phyloP scores from a whole-genome alignment of 37 sponge, comb jelly and placozoan genomes.

The Geodia barretti region DNA sequence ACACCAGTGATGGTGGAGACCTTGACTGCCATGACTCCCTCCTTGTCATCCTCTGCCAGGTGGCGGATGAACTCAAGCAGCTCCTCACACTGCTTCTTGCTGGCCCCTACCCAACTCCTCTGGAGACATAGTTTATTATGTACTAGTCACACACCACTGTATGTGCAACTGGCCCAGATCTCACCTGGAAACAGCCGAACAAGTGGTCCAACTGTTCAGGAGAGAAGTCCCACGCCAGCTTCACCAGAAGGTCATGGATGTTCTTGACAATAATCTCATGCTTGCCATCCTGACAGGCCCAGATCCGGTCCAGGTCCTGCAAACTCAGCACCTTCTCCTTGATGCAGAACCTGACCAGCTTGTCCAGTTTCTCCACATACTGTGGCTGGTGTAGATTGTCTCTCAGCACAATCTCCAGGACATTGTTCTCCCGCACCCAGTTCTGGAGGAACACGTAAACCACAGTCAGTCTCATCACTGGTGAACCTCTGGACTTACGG shows the following conservation, averaged over 20 bases:
- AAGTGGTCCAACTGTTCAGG: conserved; percentile 93
- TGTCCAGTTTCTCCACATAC: conserved; percentile 97
- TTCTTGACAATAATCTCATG: conserved; percentile 99
- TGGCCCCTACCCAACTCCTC: conserved; percentile 91
- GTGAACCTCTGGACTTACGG: conserved; percentile 58
- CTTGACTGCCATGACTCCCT: conserved; percentile 95
- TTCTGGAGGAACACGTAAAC: conserved; percentile 5
- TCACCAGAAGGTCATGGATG: conserved; percentile 92
- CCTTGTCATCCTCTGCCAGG: conserved; percentile 98
- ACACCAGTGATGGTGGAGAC: conserved; percentile 19
- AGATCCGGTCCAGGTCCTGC: conserved; percentile 87
- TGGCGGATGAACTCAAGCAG: conserved; percentile 95
- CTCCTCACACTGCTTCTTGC: conserved; percentile 89
- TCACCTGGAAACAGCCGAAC: conserved; percentile 92
- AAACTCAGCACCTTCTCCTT: conserved; percentile 75
- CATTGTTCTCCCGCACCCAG: conserved; percentile 86
- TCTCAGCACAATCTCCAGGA: conserved; percentile 84
- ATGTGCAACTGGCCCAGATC: not conserved
- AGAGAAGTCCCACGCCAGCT: conserved; percentile 95
- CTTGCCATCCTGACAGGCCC: conserved; percentile 95
- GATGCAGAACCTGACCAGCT: conserved; percentile 85
- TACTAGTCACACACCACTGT: not conserved
- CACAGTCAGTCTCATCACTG: too few species aligned
- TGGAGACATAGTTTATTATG: conserved; percentile 24
- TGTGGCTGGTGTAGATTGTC: conserved; percentile 97